Conservation (phyloP, 1,140 invertebrate genomes). For the Ylistrum balloti region DNA sequence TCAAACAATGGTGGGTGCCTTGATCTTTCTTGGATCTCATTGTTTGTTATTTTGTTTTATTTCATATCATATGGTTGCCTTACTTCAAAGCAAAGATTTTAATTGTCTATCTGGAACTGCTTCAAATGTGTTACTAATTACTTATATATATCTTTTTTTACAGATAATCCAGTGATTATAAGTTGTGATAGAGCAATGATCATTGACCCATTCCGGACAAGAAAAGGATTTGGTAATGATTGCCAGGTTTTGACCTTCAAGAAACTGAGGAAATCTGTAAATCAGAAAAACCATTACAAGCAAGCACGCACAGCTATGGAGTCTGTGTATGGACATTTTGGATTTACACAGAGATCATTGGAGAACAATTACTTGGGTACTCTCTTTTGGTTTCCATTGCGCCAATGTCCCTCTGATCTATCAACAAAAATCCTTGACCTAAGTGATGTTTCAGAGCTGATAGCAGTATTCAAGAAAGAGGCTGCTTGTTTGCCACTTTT, state of each 20-base stretch:
- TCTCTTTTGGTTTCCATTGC: conserved; percentile 73
- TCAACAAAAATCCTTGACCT: conserved; percentile 60
- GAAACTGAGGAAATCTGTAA: not conserved
- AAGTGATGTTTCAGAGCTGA: conserved; percentile 64
- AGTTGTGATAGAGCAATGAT: conserved; percentile 70
- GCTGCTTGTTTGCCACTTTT: conserved; percentile 67
- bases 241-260: conserved; percentile 47
- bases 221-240: not conserved
- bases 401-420: conserved; percentile 54
- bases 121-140: too few relatives aligned
- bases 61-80: too few relatives aligned
- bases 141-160: conserved; percentile 13
- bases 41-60: too few relatives aligned
- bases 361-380: conserved; percentile 64
- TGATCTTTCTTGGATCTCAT: too few relatives aligned
- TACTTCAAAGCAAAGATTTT: too few relatives aligned
- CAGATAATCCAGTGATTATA: conserved; percentile 73
- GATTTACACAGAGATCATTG: conserved; percentile 49
- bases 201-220: conserved; percentile 68
- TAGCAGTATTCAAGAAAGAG: conserved; percentile 64
- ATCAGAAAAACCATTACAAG: conserved; percentile 24
- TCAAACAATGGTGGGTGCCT: too few relatives aligned
- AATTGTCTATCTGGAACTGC: too few relatives aligned
- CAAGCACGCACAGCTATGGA: not conserved
- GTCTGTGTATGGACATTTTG: conserved; percentile 58